Conservation (phyloP, 2,113 vertebrate genomes). For the Cisticola juncidis region DNA sequence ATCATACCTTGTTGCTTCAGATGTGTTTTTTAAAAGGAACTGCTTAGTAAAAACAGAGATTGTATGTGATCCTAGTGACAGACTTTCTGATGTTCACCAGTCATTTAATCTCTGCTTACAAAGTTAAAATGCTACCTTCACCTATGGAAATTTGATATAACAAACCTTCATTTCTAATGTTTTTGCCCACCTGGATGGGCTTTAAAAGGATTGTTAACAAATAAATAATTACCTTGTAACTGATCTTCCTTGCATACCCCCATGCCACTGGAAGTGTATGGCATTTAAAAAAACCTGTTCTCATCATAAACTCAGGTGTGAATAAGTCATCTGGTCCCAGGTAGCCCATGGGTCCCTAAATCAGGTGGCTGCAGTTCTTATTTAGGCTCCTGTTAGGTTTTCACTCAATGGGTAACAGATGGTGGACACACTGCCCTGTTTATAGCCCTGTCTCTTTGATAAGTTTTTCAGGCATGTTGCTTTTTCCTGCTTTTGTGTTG, state of each 20-base stretch:
- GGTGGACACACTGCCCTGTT: not conserved
- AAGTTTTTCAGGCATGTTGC: constrained; percentile 25
- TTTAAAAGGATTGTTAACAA: not conserved
- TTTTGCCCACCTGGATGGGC: not conserved
- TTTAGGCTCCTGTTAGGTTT: not conserved
- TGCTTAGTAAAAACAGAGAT: not conserved
- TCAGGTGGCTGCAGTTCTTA: not conserved
- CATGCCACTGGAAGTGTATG: not conserved
- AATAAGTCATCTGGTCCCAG: not conserved
- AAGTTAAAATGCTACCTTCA: not conserved
- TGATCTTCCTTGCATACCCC: not conserved
- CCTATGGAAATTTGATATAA: not conserved
- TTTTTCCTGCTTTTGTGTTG: constrained; percentile 44
- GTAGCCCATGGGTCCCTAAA: not conserved
- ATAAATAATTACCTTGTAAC: not conserved
- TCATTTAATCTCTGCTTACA: not conserved
- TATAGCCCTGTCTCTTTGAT: not conserved
- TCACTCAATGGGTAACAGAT: not conserved
- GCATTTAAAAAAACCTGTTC: not conserved
- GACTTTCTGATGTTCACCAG: not conserved
- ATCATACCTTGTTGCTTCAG: not conserved
- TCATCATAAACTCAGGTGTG: not conserved
- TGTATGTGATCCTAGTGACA: not conserved
- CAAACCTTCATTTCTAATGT: not conserved
- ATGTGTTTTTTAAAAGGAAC: not conserved